These are phyloP conservation scores for Plebejus anna DNA, from an alignment of 2,888 invertebrate species.

Conservation along the genomic window DNA sequence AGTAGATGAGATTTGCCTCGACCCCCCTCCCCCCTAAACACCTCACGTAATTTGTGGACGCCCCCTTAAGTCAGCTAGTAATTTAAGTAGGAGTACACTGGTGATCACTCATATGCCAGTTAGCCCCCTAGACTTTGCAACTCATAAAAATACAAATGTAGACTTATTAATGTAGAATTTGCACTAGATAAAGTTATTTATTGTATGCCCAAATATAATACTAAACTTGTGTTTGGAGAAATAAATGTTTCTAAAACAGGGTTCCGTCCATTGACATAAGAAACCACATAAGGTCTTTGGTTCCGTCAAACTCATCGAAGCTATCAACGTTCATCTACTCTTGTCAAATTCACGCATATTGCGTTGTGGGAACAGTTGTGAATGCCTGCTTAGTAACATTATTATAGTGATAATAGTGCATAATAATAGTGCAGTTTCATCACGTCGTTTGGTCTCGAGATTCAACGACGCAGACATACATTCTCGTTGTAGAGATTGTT, in stretches of 20 bases:
- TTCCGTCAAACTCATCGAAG: background rate
- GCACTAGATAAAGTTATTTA: no score
- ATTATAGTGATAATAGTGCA: background rate
- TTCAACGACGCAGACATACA: constrained; percentile 19
- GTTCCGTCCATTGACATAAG: background rate
- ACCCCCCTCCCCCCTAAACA: no score
- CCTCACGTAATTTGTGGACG: no score
- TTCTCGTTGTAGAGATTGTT: background rate
- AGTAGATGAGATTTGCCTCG: no score
- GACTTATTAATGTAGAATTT: no score
- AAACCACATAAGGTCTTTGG: background rate
- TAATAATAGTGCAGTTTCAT: background rate
- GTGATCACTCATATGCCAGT: no score
- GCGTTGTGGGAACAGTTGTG: constrained; percentile 2
- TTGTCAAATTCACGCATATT: background rate
- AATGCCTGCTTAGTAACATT: background rate
- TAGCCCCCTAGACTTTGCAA: no score
- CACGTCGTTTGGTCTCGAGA: background rate
- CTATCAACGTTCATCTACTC: background rate
- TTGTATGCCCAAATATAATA: background rate
- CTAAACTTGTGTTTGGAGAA: background rate
- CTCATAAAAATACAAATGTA: no score
- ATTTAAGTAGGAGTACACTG: no score
- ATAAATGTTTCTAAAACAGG: background rate
- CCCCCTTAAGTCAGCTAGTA: no score